phyloP scores from a whole-genome alignment of 2,888 invertebrate species.

The Mythimna albipuncta region DNA sequence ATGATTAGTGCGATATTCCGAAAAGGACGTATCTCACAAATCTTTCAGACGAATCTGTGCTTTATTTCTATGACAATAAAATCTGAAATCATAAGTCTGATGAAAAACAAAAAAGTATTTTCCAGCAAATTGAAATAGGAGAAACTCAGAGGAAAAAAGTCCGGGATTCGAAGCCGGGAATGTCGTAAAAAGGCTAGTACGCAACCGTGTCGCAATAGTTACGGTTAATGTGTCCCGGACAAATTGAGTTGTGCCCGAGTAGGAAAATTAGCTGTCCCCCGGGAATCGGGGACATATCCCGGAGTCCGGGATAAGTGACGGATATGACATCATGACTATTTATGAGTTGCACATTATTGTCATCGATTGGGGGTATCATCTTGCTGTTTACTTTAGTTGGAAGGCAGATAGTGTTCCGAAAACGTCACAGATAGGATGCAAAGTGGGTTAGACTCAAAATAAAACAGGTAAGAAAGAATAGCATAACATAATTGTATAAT shows the following conservation, averaged over 20 bases:
- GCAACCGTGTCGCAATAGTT: conserved; percentile 87
- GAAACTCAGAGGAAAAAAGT: conserved; percentile 75
- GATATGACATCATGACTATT: conserved; percentile 68
- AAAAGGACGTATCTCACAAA: conserved; percentile 70
- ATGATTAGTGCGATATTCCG: conserved; percentile 78
- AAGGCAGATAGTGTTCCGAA: conserved; percentile 3
- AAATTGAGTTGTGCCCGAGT: conserved; percentile 88
- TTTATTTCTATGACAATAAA: conserved; percentile 55
- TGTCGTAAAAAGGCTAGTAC: conserved; percentile 86
- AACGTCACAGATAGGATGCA: neutral
- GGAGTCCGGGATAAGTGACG: conserved; percentile 60
- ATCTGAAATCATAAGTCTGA: conserved; percentile 31
- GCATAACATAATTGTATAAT: too few species aligned
- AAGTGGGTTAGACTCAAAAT: neutral
- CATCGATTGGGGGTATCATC: conserved; percentile 46
- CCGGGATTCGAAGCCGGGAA: conserved; percentile 76
- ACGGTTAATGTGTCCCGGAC: conserved; percentile 88
- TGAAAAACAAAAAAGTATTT: conserved; percentile 73
- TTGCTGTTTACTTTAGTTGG: conserved; percentile 28
- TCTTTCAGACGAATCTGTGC: conserved; percentile 61
- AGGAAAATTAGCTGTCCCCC: conserved; percentile 86
- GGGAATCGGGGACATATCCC: conserved; percentile 70
- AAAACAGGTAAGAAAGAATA: too few species aligned
- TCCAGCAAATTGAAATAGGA: conserved; percentile 88
- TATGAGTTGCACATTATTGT: conserved; percentile 59